Percentiles rank a stretch among this genome's conserved stretches.
These are phyloP conservation scores for Dermolepida albohirtum DNA, from an alignment of 2,888 invertebrate species.

Conservation along the genomic window DNA sequence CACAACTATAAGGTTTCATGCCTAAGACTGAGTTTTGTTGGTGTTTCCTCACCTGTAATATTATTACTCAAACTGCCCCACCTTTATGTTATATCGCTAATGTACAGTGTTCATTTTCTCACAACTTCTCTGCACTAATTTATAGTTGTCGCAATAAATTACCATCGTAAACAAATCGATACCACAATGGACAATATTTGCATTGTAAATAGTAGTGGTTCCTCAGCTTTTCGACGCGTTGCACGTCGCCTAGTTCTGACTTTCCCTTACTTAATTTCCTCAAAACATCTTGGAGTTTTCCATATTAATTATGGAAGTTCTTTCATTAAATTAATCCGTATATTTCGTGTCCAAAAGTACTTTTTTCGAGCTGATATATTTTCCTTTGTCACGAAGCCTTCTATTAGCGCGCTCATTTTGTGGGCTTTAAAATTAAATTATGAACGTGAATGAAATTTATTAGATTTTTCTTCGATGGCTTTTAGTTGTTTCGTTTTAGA, in stretches of 20 bases:
- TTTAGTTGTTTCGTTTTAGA: neutral
- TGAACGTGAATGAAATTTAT: neutral
- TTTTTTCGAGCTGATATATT: no score
- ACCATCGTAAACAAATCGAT: constrained; percentile 20
- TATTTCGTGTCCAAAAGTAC: no score
- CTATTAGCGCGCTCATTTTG: no score
- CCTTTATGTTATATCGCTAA: constrained; percentile 11
- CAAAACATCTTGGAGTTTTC: neutral
- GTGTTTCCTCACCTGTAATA: constrained; percentile 29
- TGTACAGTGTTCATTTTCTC: neutral
- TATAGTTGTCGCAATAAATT: constrained; percentile 21
- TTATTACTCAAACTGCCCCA: constrained; percentile 21
- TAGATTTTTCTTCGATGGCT: neutral
- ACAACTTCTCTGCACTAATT: no score
- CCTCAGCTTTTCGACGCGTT: no score
- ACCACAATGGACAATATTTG: neutral
- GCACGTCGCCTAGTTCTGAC: no score
- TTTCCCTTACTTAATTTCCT: neutral
- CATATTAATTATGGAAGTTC: neutral
- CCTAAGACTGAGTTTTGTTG: constrained; percentile 15
- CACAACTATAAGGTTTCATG: constrained; percentile 11
- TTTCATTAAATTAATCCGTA: neutral
- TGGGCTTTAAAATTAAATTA: no score
- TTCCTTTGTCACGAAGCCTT: no score
- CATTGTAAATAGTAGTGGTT: no score